phyloP scores from a whole-genome alignment of 2,113 vertebrate genomes.

The Rana temporaria region DNA sequence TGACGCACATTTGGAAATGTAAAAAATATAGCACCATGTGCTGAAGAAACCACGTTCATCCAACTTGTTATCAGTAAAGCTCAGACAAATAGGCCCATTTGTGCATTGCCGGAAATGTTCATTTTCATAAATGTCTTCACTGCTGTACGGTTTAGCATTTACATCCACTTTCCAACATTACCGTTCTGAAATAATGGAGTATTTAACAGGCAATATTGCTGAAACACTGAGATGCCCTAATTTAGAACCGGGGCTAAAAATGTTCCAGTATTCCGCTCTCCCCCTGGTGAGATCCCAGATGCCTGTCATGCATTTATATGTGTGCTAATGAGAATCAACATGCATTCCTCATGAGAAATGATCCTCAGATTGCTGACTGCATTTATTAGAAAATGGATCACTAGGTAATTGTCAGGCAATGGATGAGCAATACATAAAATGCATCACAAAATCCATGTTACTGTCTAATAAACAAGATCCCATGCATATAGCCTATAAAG shows the following conservation, averaged over 20 bases:
- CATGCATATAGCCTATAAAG: background rate
- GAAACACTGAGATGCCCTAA: background rate
- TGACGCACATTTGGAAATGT: too few relatives aligned
- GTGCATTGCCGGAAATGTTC: too few relatives aligned
- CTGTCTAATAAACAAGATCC: background rate
- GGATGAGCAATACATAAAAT: background rate
- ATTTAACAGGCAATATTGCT: conserved; percentile 5
- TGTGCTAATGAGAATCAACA: conserved; percentile 61
- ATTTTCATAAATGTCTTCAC: too few relatives aligned
- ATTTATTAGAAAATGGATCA: conserved; percentile 56
- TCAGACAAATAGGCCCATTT: too few relatives aligned
- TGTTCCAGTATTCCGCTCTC: conserved; percentile 23
- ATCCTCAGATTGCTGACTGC: conserved; percentile 45
- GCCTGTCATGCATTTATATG: conserved; percentile 66
- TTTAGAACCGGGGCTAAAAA: background rate
- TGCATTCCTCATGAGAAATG: conserved; percentile 52
- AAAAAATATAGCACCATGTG: too few relatives aligned
- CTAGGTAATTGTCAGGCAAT: conserved; percentile 32
- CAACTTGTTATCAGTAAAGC: too few relatives aligned
- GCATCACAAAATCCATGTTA: background rate
- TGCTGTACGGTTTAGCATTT: too few relatives aligned
- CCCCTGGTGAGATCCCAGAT: conserved; percentile 48
- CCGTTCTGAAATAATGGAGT: background rate
- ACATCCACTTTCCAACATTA: too few relatives aligned
- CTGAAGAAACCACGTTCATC: too few relatives aligned